Conservation (phyloP, 2,113 vertebrate genomes). For the Capricornis sumatraensis region DNA sequence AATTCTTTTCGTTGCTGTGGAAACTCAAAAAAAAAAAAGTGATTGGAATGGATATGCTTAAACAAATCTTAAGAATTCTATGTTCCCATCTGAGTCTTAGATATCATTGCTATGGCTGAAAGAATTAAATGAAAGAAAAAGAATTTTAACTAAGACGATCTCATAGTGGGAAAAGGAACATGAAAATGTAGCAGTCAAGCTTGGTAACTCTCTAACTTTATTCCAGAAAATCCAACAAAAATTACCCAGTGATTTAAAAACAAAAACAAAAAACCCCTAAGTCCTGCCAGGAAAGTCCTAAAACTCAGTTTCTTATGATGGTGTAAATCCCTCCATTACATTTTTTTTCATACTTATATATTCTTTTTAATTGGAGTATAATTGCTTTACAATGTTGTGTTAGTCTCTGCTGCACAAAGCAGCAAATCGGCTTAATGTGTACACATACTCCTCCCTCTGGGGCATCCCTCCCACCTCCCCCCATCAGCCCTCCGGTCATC, state of each 20-base stretch:
- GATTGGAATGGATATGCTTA: neutral
- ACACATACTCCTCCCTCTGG: neutral
- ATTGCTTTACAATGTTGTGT: neutral
- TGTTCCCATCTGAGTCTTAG: neutral
- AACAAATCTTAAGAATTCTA: neutral
- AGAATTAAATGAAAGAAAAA: neutral
- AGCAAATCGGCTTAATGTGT: accelerated
- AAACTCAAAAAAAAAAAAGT: neutral
- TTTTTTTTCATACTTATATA: neutral
- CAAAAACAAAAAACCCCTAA: neutral
- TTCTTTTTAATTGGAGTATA: neutral
- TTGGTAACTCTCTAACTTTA: neutral
- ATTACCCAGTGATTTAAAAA: neutral
- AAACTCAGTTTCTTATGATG: neutral
- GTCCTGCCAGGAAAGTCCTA: neutral
- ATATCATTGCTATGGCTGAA: neutral
- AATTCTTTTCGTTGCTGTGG: neutral
- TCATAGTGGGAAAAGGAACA: neutral
- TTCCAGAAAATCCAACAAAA: neutral
- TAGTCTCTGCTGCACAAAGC: neutral
- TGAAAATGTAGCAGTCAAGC: neutral
- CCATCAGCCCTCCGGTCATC: neutral
- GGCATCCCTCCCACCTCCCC: neutral
- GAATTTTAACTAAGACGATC: neutral
- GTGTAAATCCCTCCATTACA: neutral